Evolutionary conservation across 2,797 vertebrate species (phyloP).

Genomic region (Lycodopsis pacificus): DNA sequence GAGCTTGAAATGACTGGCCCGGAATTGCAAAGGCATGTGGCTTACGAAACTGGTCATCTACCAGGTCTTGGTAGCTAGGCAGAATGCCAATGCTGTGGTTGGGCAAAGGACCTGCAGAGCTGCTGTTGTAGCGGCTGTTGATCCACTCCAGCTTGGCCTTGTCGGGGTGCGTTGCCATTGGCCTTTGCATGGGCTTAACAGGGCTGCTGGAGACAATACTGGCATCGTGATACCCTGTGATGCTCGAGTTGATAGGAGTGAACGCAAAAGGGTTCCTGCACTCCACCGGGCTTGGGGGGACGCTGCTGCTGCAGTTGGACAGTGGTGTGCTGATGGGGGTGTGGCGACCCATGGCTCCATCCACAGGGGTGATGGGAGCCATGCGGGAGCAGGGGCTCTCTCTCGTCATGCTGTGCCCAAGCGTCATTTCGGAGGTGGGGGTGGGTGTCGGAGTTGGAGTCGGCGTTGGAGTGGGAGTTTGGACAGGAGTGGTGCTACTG

Average conservation of each 20-base stretch:
- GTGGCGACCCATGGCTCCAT: constrained; percentile 93
- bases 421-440: constrained; percentile 95
- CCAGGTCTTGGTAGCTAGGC: constrained; percentile 96
- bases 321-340: constrained; percentile 96
- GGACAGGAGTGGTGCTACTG: constrained; percentile 94
- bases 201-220: constrained; percentile 97
- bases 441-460: constrained; percentile 93
- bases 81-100: constrained; percentile 91
- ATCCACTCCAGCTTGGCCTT: constrained; percentile 99
- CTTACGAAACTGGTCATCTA: constrained; percentile 98
- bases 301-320: constrained; percentile 98
- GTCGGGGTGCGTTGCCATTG: constrained; percentile 97
- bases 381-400: constrained; percentile 97
- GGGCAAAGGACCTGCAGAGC: constrained; percentile 85
- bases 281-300: constrained; percentile 97
- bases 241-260: constrained; percentile 97
- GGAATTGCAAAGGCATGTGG: constrained; percentile 98
- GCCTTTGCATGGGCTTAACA: constrained; percentile 98
- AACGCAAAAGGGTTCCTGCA: constrained; percentile 98
- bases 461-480: constrained; percentile 92
- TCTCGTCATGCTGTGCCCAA: constrained; percentile 89
- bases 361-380: constrained; percentile 94
- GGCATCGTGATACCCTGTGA: constrained; percentile 92
- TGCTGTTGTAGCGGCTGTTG: constrained; percentile 93
- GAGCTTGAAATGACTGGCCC: constrained; percentile 93